phyloP scores from a whole-genome alignment of 2,888 invertebrate species.

The Tiliacea citrago region DNA sequence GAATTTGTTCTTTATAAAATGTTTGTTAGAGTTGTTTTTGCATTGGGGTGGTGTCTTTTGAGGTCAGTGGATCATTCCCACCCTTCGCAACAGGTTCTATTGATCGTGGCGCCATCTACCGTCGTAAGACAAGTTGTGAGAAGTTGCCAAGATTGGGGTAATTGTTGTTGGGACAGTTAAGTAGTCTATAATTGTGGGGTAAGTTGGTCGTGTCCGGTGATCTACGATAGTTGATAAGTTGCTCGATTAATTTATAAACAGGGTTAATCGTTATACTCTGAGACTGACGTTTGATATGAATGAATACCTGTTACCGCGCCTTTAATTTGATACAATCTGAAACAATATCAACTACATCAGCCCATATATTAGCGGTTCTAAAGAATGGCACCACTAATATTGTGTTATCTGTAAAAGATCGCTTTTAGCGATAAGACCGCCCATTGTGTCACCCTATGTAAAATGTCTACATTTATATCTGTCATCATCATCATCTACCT shows the following conservation, averaged over 20 bases:
- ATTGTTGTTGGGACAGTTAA: constrained; percentile 50
- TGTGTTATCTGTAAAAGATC: too few species aligned
- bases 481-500: too few species aligned
- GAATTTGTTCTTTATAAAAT: constrained; percentile 59
- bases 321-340: neutral
- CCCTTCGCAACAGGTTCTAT: constrained; percentile 81
- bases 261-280: neutral
- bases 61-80: constrained; percentile 79
- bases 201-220: constrained; percentile 27
- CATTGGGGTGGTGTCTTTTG: constrained; percentile 60
- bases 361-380: too few species aligned
- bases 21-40: constrained; percentile 60
- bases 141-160: constrained; percentile 50
- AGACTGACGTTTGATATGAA: neutral
- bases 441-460: too few species aligned
- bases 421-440: too few species aligned
- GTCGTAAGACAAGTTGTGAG: constrained; percentile 49
- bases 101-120: constrained; percentile 80
- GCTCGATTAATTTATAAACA: constrained; percentile 24
- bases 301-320: neutral
- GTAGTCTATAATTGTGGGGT: constrained; percentile 47
- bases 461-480: too few species aligned
- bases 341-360: neutral
- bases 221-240: neutral
- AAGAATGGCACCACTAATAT: too few species aligned